These are phyloP conservation scores for Clarias laeviceps DNA, from an alignment of 2,797 vertebrate species.

Conservation along the genomic window DNA sequence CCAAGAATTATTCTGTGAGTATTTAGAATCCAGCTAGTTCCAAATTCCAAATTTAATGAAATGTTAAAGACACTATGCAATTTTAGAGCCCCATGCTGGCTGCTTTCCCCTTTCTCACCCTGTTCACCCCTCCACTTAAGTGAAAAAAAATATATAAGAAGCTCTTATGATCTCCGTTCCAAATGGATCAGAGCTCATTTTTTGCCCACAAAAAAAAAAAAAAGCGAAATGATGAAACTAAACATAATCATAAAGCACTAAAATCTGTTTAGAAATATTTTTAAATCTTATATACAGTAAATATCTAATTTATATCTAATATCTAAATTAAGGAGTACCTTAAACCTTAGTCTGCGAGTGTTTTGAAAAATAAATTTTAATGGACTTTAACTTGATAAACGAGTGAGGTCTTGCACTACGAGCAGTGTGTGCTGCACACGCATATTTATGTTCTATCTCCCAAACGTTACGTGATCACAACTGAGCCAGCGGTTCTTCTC, in stretches of 20 bases:
- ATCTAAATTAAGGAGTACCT: too few relatives aligned
- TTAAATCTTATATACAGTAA: background rate
- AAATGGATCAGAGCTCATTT: background rate
- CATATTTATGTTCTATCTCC: too few relatives aligned
- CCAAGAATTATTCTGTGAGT: slow-evolving; percentile 91
- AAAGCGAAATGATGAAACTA: background rate
- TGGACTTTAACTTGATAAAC: too few relatives aligned
- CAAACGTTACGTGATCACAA: too few relatives aligned
- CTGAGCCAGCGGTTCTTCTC: too few relatives aligned
- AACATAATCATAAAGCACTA: too few relatives aligned
- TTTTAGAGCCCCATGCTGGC: background rate
- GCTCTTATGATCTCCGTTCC: background rate
- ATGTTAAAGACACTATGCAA: background rate
- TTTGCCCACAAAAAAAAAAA: background rate
- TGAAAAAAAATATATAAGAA: background rate
- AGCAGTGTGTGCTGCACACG: too few relatives aligned
- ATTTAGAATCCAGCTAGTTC: background rate
- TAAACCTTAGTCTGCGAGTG: too few relatives aligned
- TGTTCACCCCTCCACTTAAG: background rate
- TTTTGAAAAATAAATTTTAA: too few relatives aligned
- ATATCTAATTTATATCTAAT: too few relatives aligned
- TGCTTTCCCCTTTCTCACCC: background rate
- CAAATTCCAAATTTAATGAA: background rate
- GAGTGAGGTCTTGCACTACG: too few relatives aligned
- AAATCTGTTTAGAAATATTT: background rate